Base-by-base conservation (phyloP, 2,888 invertebrate species). In the Hirtodrosophila cameraria region DNA sequence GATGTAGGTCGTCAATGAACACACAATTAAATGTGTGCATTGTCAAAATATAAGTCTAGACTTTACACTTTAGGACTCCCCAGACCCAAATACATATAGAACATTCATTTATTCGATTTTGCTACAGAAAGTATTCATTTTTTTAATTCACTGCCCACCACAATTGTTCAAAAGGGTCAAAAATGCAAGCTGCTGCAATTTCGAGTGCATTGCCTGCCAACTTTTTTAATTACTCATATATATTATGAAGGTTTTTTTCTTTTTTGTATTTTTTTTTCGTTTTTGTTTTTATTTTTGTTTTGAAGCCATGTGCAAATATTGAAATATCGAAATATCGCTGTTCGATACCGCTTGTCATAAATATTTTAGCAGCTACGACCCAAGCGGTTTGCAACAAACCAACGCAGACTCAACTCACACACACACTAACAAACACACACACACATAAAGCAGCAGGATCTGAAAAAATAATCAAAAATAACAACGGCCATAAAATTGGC, bases 401-500 rank as follows among this genome's bases (percentile, higher is more conserved):
- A 60, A 48, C 42, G 49, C 38, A 53, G 25, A 20, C 31, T 8
- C 27, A 48, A n/a, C n/a, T n/a, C 30, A 38, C 7, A 54, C 43
- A 30, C 15, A 1, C 27, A 41, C 23, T 16, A 16, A 48, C 36
- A 9, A 33, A 5, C 20, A 36, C 60, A 15, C 45, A 35, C 28
- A 23, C 31, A 30, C 11, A 15, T 1, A 33, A n/a, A 15, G 31
- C 2, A 18, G 27, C 50, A 20, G 57, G 25, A 63, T 39, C 63
- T 74, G 63, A 9, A 54, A 74, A 74, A 58, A 69, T 69, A 71
- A 75, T 71, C 75, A 58, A 75, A 67, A 75, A 71, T 71, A 71
- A 63, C 69, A 63, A 71, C 38, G 46, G n/a, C 53, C 75, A 79
- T 71, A 83, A 79, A 79, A 85, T 80, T 83, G 86, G 80, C 77